Conservation (phyloP, 2,888 invertebrate genomes). For the Molanna angustata region DNA sequence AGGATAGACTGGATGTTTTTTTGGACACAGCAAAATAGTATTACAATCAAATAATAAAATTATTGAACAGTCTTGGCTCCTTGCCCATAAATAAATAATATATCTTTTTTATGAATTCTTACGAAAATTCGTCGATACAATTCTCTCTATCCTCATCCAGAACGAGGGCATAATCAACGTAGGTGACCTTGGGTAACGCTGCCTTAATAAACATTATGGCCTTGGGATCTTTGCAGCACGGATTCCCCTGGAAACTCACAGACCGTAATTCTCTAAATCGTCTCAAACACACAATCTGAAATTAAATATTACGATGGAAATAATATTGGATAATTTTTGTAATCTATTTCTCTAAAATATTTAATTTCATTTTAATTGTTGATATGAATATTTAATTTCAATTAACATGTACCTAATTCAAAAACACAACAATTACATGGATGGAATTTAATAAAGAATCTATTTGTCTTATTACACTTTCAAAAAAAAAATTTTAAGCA, state of each 20-base stretch:
- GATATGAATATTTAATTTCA: neutral
- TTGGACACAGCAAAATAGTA: no score
- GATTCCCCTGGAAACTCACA: conserved; percentile 79
- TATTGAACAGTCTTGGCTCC: no score
- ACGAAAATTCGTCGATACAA: conserved; percentile 58
- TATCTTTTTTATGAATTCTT: conserved; percentile 33
- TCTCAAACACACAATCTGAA: conserved; percentile 68
- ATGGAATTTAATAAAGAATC: no score
- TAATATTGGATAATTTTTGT: no score
- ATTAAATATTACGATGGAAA: conserved; percentile 37
- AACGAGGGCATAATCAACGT: conserved; percentile 71
- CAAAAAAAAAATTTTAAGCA: no score
- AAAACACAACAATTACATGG: no score
- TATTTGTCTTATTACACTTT: no score
- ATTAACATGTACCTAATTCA: neutral
- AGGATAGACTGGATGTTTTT: no score
- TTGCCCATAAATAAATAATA: no score
- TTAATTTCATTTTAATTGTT: no score
- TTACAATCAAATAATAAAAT: no score
- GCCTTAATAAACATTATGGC: conserved; percentile 69
- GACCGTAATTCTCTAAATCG: conserved; percentile 65
- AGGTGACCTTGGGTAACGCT: conserved; percentile 68
- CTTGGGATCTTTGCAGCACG: conserved; percentile 64
- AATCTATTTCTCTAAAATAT: no score
- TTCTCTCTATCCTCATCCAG: conserved; percentile 56